These are phyloP conservation scores for Eustalomyia histrio DNA, from an alignment of 2,888 invertebrate species.

Conservation along the genomic window DNA sequence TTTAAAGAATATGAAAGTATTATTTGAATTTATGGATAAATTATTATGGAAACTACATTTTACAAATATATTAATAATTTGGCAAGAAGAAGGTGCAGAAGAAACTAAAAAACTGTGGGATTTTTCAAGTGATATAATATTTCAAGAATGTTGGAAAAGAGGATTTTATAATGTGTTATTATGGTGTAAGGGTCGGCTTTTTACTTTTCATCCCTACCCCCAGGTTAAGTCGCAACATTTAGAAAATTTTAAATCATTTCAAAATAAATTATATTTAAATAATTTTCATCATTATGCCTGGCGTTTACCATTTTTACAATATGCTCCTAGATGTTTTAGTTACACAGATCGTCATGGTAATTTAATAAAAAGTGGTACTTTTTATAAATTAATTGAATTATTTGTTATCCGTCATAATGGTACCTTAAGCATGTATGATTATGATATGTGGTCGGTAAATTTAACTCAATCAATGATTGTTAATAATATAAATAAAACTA, in stretches of 20 bases:
- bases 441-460: conserved; percentile 22
- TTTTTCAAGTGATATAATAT: no score
- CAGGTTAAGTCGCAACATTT: not conserved
- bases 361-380: conserved; percentile 21
- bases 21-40: conserved; percentile 12
- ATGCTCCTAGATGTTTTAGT: conserved; percentile 31
- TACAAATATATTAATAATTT: conserved; percentile 34
- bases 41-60: conserved; percentile 35
- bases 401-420: conserved; percentile 38
- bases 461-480: not conserved
- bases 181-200: conserved; percentile 14
- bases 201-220: conserved; percentile 43
- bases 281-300: conserved; percentile 34
- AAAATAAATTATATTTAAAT: conserved; percentile 11
- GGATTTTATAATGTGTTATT: conserved; percentile 33
- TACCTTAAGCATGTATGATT: conserved; percentile 13
- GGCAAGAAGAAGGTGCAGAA: not conserved
- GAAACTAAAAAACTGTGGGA: not conserved
- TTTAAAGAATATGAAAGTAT: not conserved
- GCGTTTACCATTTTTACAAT: conserved; percentile 12
- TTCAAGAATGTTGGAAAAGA: conserved; percentile 36
- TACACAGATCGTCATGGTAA: conserved; percentile 25
- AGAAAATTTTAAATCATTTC: not conserved
- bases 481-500: no score
- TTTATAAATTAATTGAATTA: conserved; percentile 19